These are phyloP conservation scores for Oostethus manadensis DNA, from an alignment of 2,113 vertebrate species.

Conservation along the genomic window DNA sequence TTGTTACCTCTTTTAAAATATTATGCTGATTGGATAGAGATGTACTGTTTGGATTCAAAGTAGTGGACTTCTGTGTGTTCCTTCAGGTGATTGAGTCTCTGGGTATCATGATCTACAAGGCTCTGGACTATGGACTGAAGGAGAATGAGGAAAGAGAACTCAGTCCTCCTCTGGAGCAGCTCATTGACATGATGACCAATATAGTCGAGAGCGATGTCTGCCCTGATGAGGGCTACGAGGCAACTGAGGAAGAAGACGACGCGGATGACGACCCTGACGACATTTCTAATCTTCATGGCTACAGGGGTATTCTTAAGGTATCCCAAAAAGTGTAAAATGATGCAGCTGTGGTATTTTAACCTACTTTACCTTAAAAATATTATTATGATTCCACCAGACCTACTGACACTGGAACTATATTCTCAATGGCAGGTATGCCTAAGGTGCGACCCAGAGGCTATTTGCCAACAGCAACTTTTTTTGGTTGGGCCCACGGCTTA, in stretches of 20 bases:
- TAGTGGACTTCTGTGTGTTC: slow-evolving; percentile 1
- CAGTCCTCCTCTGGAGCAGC: slow-evolving; percentile 89
- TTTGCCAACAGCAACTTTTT: too few species aligned
- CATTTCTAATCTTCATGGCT: slow-evolving; percentile 71
- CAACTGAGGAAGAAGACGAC: slow-evolving; percentile 85
- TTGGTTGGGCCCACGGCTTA: too few species aligned
- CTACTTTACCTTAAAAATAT: too few species aligned
- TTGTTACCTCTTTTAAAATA: too few species aligned
- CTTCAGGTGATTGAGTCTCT: slow-evolving; percentile 88
- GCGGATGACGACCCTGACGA: slow-evolving; percentile 63
- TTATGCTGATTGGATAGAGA: not conserved
- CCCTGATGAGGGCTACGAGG: slow-evolving; percentile 91
- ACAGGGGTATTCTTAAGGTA: slow-evolving; percentile 91
- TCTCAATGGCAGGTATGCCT: too few species aligned
- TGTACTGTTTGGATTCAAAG: not conserved
- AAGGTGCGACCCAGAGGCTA: too few species aligned
- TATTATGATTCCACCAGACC: too few species aligned
- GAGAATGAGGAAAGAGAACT: slow-evolving; percentile 94
- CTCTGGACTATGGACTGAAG: slow-evolving; percentile 94
- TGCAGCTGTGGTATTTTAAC: not conserved
- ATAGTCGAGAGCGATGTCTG: slow-evolving; percentile 73
- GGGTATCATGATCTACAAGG: slow-evolving; percentile 98
- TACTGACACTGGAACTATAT: too few species aligned
- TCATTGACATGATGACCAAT: slow-evolving; percentile 96
- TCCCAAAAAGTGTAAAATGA: not conserved